These are phyloP conservation scores for Exephanes ischioxanthus DNA, from an alignment of 2,888 invertebrate species.

Conservation along the genomic window DNA sequence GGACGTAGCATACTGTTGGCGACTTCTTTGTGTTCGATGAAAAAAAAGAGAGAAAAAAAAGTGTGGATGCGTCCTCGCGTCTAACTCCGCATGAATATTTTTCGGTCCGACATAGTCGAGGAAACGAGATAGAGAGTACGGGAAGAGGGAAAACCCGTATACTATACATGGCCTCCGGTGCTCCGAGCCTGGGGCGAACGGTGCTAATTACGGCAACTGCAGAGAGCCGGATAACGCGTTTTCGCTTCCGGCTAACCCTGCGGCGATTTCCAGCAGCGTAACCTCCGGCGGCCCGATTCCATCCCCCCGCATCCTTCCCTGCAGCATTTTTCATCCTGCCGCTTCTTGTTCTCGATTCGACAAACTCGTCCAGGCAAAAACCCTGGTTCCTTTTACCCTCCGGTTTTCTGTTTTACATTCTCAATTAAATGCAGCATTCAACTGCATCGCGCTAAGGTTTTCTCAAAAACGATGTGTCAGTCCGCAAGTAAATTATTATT, in stretches of 20 bases:
- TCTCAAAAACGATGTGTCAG: background rate
- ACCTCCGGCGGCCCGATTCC: slow-evolving; percentile 19
- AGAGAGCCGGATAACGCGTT: slow-evolving; percentile 74
- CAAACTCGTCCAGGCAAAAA: slow-evolving; percentile 46
- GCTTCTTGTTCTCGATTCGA: slow-evolving; percentile 59
- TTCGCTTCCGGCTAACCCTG: slow-evolving; percentile 77
- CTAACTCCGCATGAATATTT: slow-evolving; percentile 63
- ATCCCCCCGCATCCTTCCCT: slow-evolving; percentile 3
- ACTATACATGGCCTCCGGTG: slow-evolving; percentile 43
- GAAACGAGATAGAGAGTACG: slow-evolving; percentile 36
- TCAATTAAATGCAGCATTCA: slow-evolving; percentile 1
- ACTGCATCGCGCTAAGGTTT: background rate
- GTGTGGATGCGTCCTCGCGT: slow-evolving; percentile 29
- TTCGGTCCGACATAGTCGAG: slow-evolving; percentile 60
- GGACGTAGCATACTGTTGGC: background rate
- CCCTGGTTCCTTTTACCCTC: background rate
- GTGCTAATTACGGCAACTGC: slow-evolving; percentile 68
- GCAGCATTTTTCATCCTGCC: slow-evolving; percentile 36
- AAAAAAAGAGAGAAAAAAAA: slow-evolving; percentile 37
- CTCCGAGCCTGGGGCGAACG: slow-evolving; percentile 54
- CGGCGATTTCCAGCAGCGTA: slow-evolving; percentile 73
- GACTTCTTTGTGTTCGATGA: slow-evolving; percentile 48
- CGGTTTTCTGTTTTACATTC: slow-evolving; percentile 4
- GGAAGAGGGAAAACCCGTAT: slow-evolving; percentile 42
- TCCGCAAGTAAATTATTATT: too few relatives aligned